These are phyloP conservation scores for Bos taurus DNA, from an alignment of 2,113 vertebrate genomes.

Conservation along the genomic window ARS-UCD2.0 NC_037333.1:98302001-98302500, in stretches of 20 bases:
- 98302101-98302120: not conserved
- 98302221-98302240: not conserved
- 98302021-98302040: not conserved
- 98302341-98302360: not conserved
- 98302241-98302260: not conserved
- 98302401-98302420: constrained; percentile 24
- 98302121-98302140: not conserved
- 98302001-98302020: not conserved
- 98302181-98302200: not conserved
- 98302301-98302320: not conserved
- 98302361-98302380: not conserved
- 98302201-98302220: not conserved
- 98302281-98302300: not conserved
- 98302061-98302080: not conserved
- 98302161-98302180: not conserved
- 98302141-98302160: not conserved
- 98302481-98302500: not conserved
- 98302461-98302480: not conserved
- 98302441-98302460: not conserved
- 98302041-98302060: not conserved
- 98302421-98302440: not conserved
- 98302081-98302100: not conserved
- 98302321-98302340: not conserved
- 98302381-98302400: not conserved
- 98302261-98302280: not conserved